These are phyloP conservation scores for Camponotus floridanus DNA, from an alignment of 1,140 invertebrate genomes.

Conservation along the genomic window DNA sequence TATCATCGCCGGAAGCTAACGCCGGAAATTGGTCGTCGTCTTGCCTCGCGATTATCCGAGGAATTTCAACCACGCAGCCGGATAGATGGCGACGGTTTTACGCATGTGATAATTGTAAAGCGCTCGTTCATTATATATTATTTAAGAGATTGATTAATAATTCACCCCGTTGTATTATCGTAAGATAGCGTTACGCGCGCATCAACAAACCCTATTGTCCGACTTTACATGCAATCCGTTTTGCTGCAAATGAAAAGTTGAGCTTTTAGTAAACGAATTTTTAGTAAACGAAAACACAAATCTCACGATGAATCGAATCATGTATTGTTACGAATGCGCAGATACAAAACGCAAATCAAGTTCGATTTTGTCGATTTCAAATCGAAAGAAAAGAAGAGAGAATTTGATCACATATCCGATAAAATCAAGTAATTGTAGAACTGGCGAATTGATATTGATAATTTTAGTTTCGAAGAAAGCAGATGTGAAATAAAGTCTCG, in stretches of 20 bases:
- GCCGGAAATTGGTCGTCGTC: background rate
- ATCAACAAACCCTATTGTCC: slow-evolving; percentile 19
- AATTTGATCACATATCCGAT: background rate
- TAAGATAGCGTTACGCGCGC: background rate
- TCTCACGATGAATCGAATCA: background rate
- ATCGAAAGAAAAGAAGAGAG: background rate
- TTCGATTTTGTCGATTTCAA: background rate
- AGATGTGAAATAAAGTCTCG: background rate
- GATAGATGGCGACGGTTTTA: background rate
- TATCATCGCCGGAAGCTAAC: background rate
- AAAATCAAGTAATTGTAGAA: background rate
- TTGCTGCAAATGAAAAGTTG: slow-evolving; percentile 40
- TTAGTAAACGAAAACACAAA: background rate
- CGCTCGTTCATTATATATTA: slow-evolving; percentile 12
- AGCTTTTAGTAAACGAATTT: slow-evolving; percentile 7
- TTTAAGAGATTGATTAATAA: slow-evolving; percentile 53
- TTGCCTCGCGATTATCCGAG: slow-evolving; percentile 8
- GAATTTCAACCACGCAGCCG: slow-evolving; percentile 28
- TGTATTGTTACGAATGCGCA: background rate
- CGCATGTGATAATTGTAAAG: background rate
- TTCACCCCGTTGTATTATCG: slow-evolving; percentile 21
- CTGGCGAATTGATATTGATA: background rate
- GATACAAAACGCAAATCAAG: background rate
- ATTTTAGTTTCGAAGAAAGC: background rate
- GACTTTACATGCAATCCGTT: slow-evolving; percentile 30